A percentile compares a stretch with the other conserved stretches of the same genome.
These are phyloP conservation scores for Falco biarmicus DNA, from an alignment of 2,797 vertebrate species.

Conservation along the genomic window DNA sequence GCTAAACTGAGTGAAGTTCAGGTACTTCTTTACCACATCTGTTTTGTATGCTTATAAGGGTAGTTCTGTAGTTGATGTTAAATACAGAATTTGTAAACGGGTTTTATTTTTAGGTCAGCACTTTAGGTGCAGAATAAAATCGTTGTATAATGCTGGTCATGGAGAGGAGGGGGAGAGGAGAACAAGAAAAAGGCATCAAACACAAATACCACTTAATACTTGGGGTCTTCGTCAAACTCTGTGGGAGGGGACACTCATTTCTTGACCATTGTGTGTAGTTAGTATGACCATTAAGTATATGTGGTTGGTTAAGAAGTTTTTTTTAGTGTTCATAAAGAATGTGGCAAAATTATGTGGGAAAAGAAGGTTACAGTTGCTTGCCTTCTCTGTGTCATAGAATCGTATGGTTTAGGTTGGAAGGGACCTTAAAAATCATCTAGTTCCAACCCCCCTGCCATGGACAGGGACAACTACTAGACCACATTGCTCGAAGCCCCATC, in stretches of 20 bases:
- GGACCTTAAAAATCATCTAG: no score
- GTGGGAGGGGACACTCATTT: not conserved
- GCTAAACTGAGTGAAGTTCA: rapidly evolving
- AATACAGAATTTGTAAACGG: not conserved
- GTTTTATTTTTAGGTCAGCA: conserved; percentile 6
- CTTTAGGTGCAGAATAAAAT: not conserved
- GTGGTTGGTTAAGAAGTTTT: not conserved
- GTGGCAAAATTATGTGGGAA: not conserved
- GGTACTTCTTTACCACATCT: not conserved
- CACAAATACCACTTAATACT: not conserved
- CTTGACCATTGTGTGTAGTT: not conserved
- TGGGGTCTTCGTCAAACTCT: not conserved
- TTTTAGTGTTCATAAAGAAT: not conserved
- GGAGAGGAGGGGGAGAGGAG: not conserved
- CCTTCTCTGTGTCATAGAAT: not conserved
- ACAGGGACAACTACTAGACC: no score
- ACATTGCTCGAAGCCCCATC: no score
- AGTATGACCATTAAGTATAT: not conserved
- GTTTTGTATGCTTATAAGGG: not conserved
- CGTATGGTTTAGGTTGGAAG: no score
- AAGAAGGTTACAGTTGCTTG: not conserved
- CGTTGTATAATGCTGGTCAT: not conserved
- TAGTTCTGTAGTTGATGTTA: not conserved
- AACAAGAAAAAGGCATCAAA: not conserved
- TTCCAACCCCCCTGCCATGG: no score